Base-by-base conservation (phyloP, 2,888 invertebrate species). In the Anaspis maculata region DNA sequence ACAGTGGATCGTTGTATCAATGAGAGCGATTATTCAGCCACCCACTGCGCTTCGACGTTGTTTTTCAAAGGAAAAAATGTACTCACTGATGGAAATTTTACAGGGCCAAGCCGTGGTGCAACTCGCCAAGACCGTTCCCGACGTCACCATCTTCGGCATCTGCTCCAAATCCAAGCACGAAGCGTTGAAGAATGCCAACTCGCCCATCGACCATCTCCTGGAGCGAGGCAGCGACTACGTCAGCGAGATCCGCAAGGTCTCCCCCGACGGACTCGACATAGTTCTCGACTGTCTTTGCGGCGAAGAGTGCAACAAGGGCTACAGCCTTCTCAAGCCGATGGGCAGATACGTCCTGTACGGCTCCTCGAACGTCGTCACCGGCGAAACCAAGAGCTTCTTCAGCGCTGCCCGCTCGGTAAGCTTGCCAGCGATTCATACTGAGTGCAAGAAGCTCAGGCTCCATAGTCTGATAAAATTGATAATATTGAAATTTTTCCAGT, bases 301-400 rank as follows among this genome's bases (percentile, higher is more conserved):
- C 3, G 89, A 90, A 54, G 89, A 90, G 60, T 85, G 85, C 64
- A 87, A 85, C 68, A 78, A 82, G 48, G 89, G 89, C 19, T 85
- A 88, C 58, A 73, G 73, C 33, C 73, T 90, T 22, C 72, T 90
- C 45, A 87, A 86, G 60, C 88, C 90, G 3, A 83, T 89, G 81
- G 90, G 90, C 56, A 79, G 80, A 67, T 90, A 90, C 66, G 77
- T 90, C 52, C 74, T 90, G 23, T 91, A 85, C 64, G 90, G 89
- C 51, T 83, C 87, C 45, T 83, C 87, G 41, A 88, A 86, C 68
- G 82, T 88, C 57, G 87, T 90, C 54, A 86, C 88, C 51, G 89
- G 89, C 44, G 89, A 90, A 69, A 88, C 87, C 9, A 88, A 87
- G 69, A 89, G 89, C 67, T 81, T 89, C 73, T 87, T 90, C 71